A percentile compares a stretch with the other conserved stretches of the same genome.
Evolutionary conservation across 2,113 vertebrate genomes (phyloP).

Genomic region (Melanotaenia duboulayi): DNA sequence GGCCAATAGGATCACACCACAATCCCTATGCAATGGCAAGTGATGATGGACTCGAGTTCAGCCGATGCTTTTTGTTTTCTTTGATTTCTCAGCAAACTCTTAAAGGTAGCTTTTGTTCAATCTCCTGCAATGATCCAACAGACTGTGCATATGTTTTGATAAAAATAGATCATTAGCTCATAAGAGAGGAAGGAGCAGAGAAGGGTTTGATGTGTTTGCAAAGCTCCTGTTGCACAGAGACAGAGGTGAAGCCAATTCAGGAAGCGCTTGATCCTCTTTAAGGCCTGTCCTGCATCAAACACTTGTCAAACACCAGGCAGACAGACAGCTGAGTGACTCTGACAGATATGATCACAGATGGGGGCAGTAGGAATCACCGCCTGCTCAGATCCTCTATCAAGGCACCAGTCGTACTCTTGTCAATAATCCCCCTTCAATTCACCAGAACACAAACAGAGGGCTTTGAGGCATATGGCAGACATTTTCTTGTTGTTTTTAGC

Average conservation of each 20-base stretch:
- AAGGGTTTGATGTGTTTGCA: constrained; percentile 69
- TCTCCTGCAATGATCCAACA: constrained; percentile 57
- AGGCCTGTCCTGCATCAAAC: constrained; percentile 77
- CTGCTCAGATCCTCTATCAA: constrained; percentile 44
- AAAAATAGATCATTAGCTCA: constrained; percentile 74
- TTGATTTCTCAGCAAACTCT: constrained; percentile 72
- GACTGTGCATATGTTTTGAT: constrained; percentile 63
- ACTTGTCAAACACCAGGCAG: constrained; percentile 74
- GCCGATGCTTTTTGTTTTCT: constrained; percentile 65
- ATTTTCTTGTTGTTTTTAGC: constrained; percentile 79
- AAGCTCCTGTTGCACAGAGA: constrained; percentile 67
- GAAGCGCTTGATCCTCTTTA: constrained; percentile 75
- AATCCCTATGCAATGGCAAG: constrained; percentile 73
- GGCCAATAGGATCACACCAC: constrained; percentile 72
- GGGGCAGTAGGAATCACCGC: constrained; percentile 63
- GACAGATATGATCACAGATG: constrained; percentile 74
- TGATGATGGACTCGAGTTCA: constrained; percentile 69
- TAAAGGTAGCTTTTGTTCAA: constrained; percentile 51
- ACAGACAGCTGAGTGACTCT: constrained; percentile 79
- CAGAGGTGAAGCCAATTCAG: constrained; percentile 72
- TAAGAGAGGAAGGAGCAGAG: constrained; percentile 29
- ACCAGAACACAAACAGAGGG: constrained; percentile 72
- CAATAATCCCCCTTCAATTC: constrained; percentile 69
- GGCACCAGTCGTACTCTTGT: constrained; percentile 54
- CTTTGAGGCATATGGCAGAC: constrained; percentile 78